A percentile compares a stretch with the other conserved stretches of the same genome.
phyloP scores from a whole-genome alignment of 2,797 vertebrate genomes.

The Eurystomus glaucurus region DNA sequence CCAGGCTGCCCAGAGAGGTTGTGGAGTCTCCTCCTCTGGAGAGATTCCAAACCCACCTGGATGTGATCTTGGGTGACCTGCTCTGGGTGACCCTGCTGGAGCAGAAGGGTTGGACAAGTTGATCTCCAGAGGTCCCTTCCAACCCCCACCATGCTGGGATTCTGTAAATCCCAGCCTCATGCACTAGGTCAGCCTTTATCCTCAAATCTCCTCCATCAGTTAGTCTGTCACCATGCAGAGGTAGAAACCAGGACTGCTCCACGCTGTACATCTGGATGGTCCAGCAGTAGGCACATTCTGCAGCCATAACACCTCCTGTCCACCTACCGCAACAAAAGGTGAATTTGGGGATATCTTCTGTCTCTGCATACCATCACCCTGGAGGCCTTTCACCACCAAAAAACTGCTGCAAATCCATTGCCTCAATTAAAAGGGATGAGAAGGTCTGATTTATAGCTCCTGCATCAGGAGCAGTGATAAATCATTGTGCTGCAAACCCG shows the following conservation, averaged over 20 bases:
- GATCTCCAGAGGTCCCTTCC: neutral
- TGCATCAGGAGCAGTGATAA: neutral
- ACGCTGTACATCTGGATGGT: neutral
- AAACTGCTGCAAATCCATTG: neutral
- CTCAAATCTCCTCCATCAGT: neutral
- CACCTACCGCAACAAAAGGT: neutral
- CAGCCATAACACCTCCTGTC: neutral
- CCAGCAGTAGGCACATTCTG: accelerated
- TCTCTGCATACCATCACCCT: neutral
- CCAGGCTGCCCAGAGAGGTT: too few species aligned
- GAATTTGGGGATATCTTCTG: neutral
- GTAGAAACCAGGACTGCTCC: neutral
- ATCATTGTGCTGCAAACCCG: neutral
- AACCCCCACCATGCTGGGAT: neutral
- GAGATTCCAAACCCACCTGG: too few species aligned
- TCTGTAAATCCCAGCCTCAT: neutral
- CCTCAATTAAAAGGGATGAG: neutral
- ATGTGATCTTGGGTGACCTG: too few species aligned
- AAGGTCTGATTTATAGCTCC: neutral
- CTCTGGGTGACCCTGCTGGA: neutral
- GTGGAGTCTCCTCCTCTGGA: too few species aligned
- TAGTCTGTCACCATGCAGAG: neutral
- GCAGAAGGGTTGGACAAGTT: too few species aligned
- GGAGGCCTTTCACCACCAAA: neutral
- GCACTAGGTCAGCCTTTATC: neutral